Base-by-base conservation (phyloP, 2,797 vertebrate genomes). In the Hoplostethus atlanticus region DNA sequence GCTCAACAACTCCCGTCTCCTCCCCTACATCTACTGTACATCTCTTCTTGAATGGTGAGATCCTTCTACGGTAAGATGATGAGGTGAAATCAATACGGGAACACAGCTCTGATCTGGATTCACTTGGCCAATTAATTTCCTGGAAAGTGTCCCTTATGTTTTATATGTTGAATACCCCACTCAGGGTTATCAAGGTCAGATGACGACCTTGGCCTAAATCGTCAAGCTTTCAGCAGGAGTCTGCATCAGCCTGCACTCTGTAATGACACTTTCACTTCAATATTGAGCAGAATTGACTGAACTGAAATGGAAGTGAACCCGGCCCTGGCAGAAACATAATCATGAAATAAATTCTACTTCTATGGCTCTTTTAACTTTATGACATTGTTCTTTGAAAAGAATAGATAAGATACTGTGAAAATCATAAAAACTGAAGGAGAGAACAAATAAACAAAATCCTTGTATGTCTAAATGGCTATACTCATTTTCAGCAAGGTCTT, bases 331-430 rank as follows among this genome's bases (percentile, higher is more conserved):
- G 80, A 63, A 73, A 71, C 64, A 63, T 76, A 78, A 88, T 84
- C 74, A 51, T 58, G 47, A 55, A 71, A 87, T 89, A 68, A 76
- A 77, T 83, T 85, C 69, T 85, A 72, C 74, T 88, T 70, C 73
- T 79, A 73, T 77, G 47, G 73, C 67, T 68, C 36, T 1, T 80
- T 67, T 75, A 84, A 88, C 69, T 83, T 82, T 75, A 71, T 67
- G 77, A 83, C 68, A 30, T 77, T 80, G 64, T 85, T 72, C 51
- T 67, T 36, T 17, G 62, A 75, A 54, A 77, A 56, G 46, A 77
- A 85, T 66, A 62, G 71, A 75, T 38, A 63, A 15, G 55, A 80
- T 76, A 13, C 16, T 68, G 70, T 73, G 62, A 30, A 30, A 56
- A 68, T 11, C 0, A 68, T 65, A 17, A 47, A 59, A 65, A 64